Conservation (phyloP, 2,797 vertebrate species). For the Bovichtus diacanthus region DNA sequence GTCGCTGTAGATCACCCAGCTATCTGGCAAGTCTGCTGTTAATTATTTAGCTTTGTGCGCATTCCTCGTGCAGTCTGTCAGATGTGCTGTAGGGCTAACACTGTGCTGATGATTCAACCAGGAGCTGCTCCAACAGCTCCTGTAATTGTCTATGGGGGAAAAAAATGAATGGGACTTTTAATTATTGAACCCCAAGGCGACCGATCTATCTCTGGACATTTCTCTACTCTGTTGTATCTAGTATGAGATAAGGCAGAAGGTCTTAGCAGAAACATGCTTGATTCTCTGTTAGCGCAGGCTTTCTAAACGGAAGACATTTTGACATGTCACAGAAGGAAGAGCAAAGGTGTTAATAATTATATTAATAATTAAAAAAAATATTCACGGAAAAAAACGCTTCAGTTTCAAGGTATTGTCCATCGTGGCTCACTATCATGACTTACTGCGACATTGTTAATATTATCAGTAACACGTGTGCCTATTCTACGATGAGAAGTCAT, state of each 20-base stretch:
- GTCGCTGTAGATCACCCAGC: constrained; percentile 25
- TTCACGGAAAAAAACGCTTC: background rate
- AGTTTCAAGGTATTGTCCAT: background rate
- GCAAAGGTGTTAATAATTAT: constrained; percentile 17
- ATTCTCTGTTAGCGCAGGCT: background rate
- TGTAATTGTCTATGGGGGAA: constrained; percentile 9
- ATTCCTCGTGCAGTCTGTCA: constrained; percentile 18
- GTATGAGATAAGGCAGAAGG: background rate
- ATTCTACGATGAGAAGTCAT: background rate
- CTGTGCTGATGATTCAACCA: constrained; percentile 40
- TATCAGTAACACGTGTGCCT: background rate
- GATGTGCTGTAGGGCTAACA: constrained; percentile 29
- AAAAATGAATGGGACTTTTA: constrained; percentile 37
- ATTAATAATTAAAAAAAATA: no score
- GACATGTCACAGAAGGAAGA: background rate
- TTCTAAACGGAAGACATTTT: background rate
- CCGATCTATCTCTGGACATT: constrained; percentile 7
- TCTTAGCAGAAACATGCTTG: background rate
- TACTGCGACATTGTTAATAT: background rate
- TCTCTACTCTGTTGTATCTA: background rate
- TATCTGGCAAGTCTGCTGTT: constrained; percentile 27
- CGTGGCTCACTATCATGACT: constrained; percentile 4
- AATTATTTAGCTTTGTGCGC: constrained; percentile 31
- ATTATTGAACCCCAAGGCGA: constrained; percentile 37
- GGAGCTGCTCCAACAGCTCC: constrained; percentile 24